Conservation (phyloP, 2,888 invertebrate species). For the Parnassius smintheus region DNA sequence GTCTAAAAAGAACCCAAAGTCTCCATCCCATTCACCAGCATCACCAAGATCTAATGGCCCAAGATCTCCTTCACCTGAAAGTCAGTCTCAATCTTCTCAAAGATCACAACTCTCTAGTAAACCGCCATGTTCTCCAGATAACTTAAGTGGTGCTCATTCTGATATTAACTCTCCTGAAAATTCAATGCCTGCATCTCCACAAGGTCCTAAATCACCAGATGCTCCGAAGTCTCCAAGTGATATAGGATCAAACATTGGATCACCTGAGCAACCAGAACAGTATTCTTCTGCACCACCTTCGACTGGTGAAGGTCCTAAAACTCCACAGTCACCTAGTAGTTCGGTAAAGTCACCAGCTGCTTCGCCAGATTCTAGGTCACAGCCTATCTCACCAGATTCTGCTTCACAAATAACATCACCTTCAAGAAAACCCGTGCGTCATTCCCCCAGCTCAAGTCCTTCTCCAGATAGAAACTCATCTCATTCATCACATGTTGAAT, state of each 20-base stretch:
- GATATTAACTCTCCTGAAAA: constrained; percentile 75
- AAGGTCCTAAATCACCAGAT: constrained; percentile 68
- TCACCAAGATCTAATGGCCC: constrained; percentile 45
- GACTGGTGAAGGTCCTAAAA: constrained; percentile 62
- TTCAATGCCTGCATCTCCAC: constrained; percentile 63
- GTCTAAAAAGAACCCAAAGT: constrained; percentile 65
- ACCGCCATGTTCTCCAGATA: constrained; percentile 56
- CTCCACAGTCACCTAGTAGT: constrained; percentile 61
- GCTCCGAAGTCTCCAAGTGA: constrained; percentile 70
- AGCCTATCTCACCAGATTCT: constrained; percentile 61
- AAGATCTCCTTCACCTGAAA: constrained; percentile 50
- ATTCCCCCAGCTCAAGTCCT: constrained; percentile 59
- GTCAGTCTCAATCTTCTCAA: constrained; percentile 38
- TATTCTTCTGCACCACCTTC: constrained; percentile 52
- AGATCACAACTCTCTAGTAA: constrained; percentile 43
- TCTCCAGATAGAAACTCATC: constrained; percentile 61
- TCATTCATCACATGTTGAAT: constrained; percentile 48
- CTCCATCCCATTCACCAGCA: constrained; percentile 48
- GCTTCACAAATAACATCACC: constrained; percentile 50
- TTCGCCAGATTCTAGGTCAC: constrained; percentile 56
- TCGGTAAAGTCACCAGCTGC: constrained; percentile 55
- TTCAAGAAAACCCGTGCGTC: constrained; percentile 43
- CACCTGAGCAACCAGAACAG: constrained; percentile 47
- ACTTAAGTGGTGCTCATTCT: constrained; percentile 69
- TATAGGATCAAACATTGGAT: constrained; percentile 47